A percentile compares a stretch with the other conserved stretches of the same genome.
These are phyloP conservation scores for Willisornis vidua DNA, from an alignment of 2,113 vertebrate species.

Conservation along the genomic window DNA sequence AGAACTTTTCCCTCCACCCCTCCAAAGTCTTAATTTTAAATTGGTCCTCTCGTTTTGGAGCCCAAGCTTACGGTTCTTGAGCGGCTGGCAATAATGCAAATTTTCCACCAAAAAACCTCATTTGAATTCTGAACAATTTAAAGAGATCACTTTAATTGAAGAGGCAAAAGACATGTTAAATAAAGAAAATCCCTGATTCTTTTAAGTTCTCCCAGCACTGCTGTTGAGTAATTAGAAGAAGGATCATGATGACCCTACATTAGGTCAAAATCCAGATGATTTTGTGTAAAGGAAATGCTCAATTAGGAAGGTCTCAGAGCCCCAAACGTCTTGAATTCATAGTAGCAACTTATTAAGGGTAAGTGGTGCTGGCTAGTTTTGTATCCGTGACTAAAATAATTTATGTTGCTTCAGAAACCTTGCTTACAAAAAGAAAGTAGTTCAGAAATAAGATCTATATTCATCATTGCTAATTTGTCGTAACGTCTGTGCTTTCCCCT, in stretches of 20 bases:
- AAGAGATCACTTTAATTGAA: slow-evolving; percentile 47
- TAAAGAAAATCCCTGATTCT: slow-evolving; percentile 30
- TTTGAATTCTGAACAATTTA: slow-evolving; percentile 54
- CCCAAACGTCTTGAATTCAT: not conserved
- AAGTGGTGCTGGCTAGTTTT: not conserved
- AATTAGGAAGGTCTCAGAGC: not conserved
- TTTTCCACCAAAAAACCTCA: not conserved
- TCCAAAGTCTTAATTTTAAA: slow-evolving; percentile 34
- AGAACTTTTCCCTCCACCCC: not conserved
- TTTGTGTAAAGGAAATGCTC: slow-evolving; percentile 41
- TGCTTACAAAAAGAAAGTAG: not conserved
- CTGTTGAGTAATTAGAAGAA: slow-evolving; percentile 45
- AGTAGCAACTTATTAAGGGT: not conserved
- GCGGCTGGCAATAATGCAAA: slow-evolving; percentile 59
- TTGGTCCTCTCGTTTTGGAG: not conserved
- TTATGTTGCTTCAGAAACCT: not conserved
- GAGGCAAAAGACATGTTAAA: slow-evolving; percentile 26
- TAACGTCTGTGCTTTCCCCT: slow-evolving; percentile 15
- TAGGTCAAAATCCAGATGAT: slow-evolving; percentile 49
- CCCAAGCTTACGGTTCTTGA: slow-evolving; percentile 25
- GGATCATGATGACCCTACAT: slow-evolving; percentile 27
- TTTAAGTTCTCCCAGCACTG: slow-evolving; percentile 21
- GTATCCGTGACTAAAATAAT: not conserved
- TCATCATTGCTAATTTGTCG: slow-evolving; percentile 5
- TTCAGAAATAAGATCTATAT: slow-evolving; percentile 17